Conservation (phyloP, 2,797 vertebrate genomes). For the Microctenopoma steveboyesi region DNA sequence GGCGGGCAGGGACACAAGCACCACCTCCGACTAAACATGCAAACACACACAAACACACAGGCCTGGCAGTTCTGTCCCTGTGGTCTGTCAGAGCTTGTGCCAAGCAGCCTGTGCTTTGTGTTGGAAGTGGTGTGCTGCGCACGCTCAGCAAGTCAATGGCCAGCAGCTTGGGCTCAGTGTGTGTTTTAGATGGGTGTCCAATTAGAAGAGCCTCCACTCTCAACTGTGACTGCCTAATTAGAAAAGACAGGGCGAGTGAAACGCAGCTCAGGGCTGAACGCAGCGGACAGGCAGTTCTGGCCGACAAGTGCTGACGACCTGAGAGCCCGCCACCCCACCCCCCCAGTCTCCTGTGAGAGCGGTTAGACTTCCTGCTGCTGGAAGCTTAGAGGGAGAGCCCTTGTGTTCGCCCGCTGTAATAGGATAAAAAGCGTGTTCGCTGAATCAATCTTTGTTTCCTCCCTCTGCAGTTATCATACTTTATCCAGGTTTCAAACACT, state of each 20-base stretch:
- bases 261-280: constrained; percentile 53
- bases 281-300: constrained; percentile 34
- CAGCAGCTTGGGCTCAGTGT: constrained; percentile 75
- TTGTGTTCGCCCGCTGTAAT: constrained; percentile 43
- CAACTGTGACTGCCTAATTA: constrained; percentile 75
- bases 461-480: constrained; percentile 60
- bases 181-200: constrained; percentile 74
- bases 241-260: constrained; percentile 65
- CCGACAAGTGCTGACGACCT: constrained; percentile 17
- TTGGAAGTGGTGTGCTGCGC: constrained; percentile 56
- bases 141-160: constrained; percentile 62
- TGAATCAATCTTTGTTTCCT: constrained; percentile 56
- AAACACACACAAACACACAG: constrained; percentile 50
- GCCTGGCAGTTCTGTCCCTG: constrained; percentile 66
- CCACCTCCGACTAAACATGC: constrained; percentile 62
- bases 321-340: not conserved
- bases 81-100: constrained; percentile 66
- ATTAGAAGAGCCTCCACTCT: constrained; percentile 75
- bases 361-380: constrained; percentile 47
- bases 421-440: constrained; percentile 57
- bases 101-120: constrained; percentile 71
- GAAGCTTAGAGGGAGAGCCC: constrained; percentile 43
- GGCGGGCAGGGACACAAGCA: constrained; percentile 61
- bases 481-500: constrained; percentile 62
- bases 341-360: constrained; percentile 31